Base-by-base conservation (phyloP, 2,797 vertebrate genomes). In the Limnodromus scolopaceus region DNA sequence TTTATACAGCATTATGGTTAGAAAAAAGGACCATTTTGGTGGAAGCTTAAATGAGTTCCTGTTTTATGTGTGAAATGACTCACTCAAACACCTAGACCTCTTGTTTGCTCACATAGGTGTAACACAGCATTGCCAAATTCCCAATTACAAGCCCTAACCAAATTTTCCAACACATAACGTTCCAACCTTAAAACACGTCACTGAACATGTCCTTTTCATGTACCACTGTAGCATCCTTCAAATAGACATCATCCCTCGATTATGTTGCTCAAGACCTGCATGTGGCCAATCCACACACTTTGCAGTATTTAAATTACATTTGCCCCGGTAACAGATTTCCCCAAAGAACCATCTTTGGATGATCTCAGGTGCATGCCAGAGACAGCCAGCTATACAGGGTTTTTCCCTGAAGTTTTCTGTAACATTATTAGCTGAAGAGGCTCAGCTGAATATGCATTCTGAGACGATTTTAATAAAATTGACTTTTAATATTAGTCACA, bases 111-210 rank as follows among this genome's bases (percentile, higher is more conserved):
- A 80, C 20, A 20, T 3, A 48, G 43, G 58, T 17, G 7, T 30
- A 45, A 82, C 13, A n/a, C 0, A 0, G 13, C 3, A 1, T 9
- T 70, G 34, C 19, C 57, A 57, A 84, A 88, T 49, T 74, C 38
- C 38, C 25, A 60, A 15, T 39, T 54, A 55, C 10, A 46, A 64
- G 6, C 9, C 36, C 24, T 49, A 58, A 51, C 2, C 28, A 61
- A 75, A 57, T 3, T 4, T 84, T 93, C 16, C 32, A 74, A 28
- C 28, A 66, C 11, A 45, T 89, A 93, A 19, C 6, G 70, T 74
- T 34, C 49, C 23, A 89, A 72, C 12, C 19, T 51, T 43, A 85
- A 81, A 85, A 34, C 1, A 1, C 14, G 14, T 13, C 11, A 20
- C 34, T 16, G 30, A 76, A 63, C 34, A 43, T 27, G 32, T 55